Evolutionary conservation across 2,113 vertebrate species (phyloP).

Genomic region (Hylia prasina): DNA sequence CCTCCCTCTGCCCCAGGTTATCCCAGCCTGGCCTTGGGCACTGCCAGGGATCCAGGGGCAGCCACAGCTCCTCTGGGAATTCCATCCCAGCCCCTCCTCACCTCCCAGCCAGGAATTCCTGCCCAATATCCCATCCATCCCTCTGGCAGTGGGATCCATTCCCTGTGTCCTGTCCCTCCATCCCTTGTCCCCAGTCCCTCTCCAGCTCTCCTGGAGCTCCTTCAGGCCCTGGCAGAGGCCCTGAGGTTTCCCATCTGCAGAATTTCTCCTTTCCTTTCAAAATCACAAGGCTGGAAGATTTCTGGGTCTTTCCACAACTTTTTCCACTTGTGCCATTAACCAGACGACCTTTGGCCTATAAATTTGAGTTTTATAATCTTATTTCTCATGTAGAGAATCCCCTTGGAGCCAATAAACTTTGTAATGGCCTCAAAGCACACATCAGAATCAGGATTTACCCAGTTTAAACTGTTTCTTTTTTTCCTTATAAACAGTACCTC

Average conservation of each 20-base stretch:
- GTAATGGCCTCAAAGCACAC: not conserved
- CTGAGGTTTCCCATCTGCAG: not conserved
- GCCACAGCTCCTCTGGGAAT: no score
- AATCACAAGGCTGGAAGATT: not conserved
- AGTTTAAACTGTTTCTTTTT: not conserved
- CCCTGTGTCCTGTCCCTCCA: not conserved
- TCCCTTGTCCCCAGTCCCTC: not conserved
- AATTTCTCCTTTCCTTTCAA: accelerated
- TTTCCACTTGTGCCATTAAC: not conserved
- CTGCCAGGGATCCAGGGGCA: not conserved
- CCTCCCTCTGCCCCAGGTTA: not conserved
- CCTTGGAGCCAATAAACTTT: not conserved
- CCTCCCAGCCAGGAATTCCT: no score
- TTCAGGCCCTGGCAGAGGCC: not conserved
- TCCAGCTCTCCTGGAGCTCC: not conserved
- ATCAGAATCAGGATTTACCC: not conserved
- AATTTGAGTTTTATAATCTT: not conserved
- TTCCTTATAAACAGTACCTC: not conserved
- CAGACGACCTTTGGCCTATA: not conserved
- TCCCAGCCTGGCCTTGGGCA: no score
- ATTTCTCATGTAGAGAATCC: not conserved
- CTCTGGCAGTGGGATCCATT: no score
- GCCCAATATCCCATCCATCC: no score
- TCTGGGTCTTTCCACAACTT: not conserved
- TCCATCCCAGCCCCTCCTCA: no score